These are phyloP conservation scores for Tapirus indicus DNA, from an alignment of 2,797 vertebrate species.

Conservation along the genomic window DNA sequence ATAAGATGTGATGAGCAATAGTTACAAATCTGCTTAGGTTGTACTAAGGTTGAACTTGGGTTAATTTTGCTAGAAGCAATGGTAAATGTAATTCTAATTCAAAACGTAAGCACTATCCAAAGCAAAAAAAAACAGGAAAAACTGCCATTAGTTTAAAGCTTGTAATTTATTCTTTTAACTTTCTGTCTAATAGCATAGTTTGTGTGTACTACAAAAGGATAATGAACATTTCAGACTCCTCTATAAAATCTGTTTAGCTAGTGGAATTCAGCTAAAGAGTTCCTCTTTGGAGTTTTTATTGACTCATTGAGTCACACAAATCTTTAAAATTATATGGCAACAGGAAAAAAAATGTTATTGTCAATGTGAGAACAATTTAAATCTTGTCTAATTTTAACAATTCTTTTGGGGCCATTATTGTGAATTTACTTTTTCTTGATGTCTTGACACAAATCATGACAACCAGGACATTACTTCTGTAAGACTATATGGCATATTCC, in stretches of 20 bases:
- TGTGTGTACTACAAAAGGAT: not conserved
- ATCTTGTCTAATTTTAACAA: constrained; percentile 21
- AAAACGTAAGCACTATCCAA: not conserved
- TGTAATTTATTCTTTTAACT: constrained; percentile 33
- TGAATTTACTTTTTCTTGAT: constrained; percentile 9
- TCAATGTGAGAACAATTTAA: not conserved
- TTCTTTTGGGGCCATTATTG: not conserved
- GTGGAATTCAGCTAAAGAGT: not conserved
- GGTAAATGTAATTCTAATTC: not conserved
- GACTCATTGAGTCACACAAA: not conserved
- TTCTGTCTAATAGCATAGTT: not conserved
- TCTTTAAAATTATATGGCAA: constrained; percentile 13
- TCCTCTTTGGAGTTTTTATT: constrained; percentile 3
- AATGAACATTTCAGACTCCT: constrained; percentile 9
- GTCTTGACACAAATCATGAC: constrained; percentile 19
- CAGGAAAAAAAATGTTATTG: not conserved
- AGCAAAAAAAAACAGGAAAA: constrained; percentile 26
- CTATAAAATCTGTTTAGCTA: constrained; percentile 37
- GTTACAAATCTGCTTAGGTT: not conserved
- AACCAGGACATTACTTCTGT: not conserved
- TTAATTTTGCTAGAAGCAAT: not conserved
- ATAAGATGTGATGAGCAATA: not conserved
- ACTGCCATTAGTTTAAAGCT: not conserved
- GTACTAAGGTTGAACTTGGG: not conserved
- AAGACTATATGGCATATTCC: not conserved